These are phyloP conservation scores for Pluvialis apricaria DNA, from an alignment of 2,113 vertebrate genomes.

Conservation along the genomic window DNA sequence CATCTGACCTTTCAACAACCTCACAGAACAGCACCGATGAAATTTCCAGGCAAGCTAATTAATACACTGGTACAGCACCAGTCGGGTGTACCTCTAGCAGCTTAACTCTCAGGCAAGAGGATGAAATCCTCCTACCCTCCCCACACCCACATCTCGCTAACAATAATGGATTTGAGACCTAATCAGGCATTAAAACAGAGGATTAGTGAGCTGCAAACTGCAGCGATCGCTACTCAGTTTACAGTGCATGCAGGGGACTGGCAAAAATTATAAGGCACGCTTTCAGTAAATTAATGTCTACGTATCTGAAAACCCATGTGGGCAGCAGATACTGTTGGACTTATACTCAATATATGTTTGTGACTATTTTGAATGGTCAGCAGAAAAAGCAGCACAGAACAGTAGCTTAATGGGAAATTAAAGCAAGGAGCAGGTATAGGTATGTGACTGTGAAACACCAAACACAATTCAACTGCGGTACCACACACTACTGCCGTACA, in stretches of 20 bases:
- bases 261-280: background rate
- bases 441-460: fast-evolving
- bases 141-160: conserved; percentile 25
- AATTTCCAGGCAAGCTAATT: conserved; percentile 41
- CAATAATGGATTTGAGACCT: conserved; percentile 42
- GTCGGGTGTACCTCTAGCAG: background rate
- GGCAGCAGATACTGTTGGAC: background rate
- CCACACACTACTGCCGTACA: background rate
- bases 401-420: background rate
- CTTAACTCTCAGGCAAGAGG: conserved; percentile 20
- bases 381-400: background rate
- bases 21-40: background rate
- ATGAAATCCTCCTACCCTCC: conserved; percentile 38
- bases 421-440: background rate
- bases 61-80: background rate
- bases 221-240: background rate
- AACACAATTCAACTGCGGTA: background rate
- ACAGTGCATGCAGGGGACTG: background rate
- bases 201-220: conserved; percentile 21
- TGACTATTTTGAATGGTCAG: background rate
- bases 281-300: background rate
- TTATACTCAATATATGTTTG: background rate
- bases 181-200: conserved; percentile 60
- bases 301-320: background rate
- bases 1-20: conserved; percentile 28